These are phyloP conservation scores for Pollenia labialis DNA, from an alignment of 2,888 invertebrate species.

Conservation along the genomic window DNA sequence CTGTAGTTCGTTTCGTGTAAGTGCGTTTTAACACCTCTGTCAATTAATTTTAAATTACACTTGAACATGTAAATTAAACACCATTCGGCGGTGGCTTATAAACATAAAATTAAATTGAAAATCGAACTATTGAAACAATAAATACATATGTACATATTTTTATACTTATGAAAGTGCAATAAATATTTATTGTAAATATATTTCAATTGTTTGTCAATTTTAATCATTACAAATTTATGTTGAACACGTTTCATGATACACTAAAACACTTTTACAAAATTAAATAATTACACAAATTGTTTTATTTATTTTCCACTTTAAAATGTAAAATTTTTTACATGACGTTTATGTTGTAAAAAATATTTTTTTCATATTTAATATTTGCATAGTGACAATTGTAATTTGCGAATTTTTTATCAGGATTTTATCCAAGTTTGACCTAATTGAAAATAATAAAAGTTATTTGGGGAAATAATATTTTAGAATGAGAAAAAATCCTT, in stretches of 20 bases:
- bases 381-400: background rate
- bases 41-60: slow-evolving; percentile 64
- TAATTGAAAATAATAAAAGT: background rate
- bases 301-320: slow-evolving; percentile 11
- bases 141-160: background rate
- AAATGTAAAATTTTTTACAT: background rate
- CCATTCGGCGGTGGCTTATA: background rate
- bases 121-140: background rate
- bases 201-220: slow-evolving; percentile 21
- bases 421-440: background rate
- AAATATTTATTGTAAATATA: slow-evolving; percentile 16
- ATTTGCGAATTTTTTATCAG: slow-evolving; percentile 5
- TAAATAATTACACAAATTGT: slow-evolving; percentile 27
- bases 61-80: slow-evolving; percentile 54
- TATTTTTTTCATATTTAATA: background rate
- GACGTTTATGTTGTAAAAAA: background rate
- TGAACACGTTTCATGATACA: slow-evolving; percentile 42
- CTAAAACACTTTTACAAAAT: background rate
- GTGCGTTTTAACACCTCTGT: slow-evolving; percentile 29
- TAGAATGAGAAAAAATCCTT: no score
- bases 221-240: slow-evolving; percentile 31
- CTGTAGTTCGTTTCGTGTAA: background rate
- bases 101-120: background rate
- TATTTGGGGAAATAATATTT: no score
- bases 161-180: background rate